A percentile compares a stretch with the other conserved stretches of the same genome.
phyloP scores from a whole-genome alignment of 1,140 invertebrate genomes.

The Danaus melanippus region DNA sequence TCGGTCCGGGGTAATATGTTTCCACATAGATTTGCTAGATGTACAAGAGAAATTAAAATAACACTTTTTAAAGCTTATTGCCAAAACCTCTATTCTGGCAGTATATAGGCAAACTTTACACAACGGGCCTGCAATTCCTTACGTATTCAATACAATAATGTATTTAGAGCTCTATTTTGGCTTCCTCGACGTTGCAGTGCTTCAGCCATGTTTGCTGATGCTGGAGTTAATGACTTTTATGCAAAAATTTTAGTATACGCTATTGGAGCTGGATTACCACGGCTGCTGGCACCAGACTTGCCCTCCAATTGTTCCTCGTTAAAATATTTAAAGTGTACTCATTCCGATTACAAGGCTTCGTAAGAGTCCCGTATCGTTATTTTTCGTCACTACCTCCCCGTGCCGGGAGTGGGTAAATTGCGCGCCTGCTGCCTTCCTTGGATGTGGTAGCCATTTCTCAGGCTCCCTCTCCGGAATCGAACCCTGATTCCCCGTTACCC shows the following conservation, averaged over 20 bases:
- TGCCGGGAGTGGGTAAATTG: slow-evolving; percentile 89
- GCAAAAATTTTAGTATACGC: slow-evolving; percentile 91
- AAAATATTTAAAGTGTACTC: slow-evolving; percentile 92
- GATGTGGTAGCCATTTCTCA: slow-evolving; percentile 94
- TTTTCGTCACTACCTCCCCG: slow-evolving; percentile 89
- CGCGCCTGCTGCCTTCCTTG: slow-evolving; percentile 92
- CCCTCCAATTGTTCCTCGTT: slow-evolving; percentile 91
- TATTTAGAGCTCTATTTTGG: too few relatives aligned
- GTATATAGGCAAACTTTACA: too few relatives aligned
- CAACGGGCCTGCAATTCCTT: too few relatives aligned
- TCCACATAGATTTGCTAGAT: too few relatives aligned
- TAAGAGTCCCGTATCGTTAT: slow-evolving; percentile 88
- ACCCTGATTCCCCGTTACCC: slow-evolving; percentile 83
- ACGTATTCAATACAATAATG: too few relatives aligned
- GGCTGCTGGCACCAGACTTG: slow-evolving; percentile 93
- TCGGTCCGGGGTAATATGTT: too few relatives aligned
- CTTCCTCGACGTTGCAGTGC: too few relatives aligned
- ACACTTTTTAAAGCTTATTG: too few relatives aligned
- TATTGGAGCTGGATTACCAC: slow-evolving; percentile 94
- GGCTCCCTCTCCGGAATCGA: slow-evolving; percentile 84
- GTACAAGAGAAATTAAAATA: too few relatives aligned
- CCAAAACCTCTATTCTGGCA: too few relatives aligned
- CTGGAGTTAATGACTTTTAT: too few relatives aligned
- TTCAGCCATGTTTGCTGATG: too few relatives aligned
- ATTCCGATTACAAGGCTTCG: slow-evolving; percentile 88